A percentile compares a stretch with the other conserved stretches of the same genome.
These are phyloP conservation scores for Eurypyga helias DNA, from an alignment of 2,113 vertebrate genomes.

Conservation along the genomic window DNA sequence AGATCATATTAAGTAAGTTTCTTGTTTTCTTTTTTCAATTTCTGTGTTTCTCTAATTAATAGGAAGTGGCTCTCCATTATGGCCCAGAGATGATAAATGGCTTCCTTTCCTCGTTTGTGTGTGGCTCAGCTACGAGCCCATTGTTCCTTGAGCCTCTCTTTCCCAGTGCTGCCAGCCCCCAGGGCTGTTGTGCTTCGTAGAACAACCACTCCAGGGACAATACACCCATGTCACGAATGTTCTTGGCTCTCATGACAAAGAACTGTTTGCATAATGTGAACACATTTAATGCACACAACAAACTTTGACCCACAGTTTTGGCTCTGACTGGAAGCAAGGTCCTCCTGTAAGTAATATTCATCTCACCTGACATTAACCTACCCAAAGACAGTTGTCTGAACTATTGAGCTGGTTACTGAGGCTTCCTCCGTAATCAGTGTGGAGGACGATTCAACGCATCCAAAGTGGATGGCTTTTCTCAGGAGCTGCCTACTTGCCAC, in stretches of 20 bases:
- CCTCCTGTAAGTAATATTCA: background rate
- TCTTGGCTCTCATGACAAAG: background rate
- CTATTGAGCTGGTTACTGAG: background rate
- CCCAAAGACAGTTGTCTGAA: background rate
- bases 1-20: conserved; percentile 29
- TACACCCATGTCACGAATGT: background rate
- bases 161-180: conserved; percentile 8
- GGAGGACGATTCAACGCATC: background rate
- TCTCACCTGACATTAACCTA: background rate
- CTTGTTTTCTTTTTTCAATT: background rate
- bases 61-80: conserved; percentile 47
- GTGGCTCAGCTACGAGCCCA: background rate
- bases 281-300: accelerated
- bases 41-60: conserved; percentile 61
- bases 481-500: background rate
- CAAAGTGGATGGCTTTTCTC: background rate
- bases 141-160: conserved; percentile 39
- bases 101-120: conserved; percentile 12
- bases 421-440: background rate
- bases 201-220: background rate
- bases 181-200: background rate
- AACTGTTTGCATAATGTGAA: background rate
- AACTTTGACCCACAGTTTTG: background rate
- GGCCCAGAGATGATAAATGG: conserved; percentile 52
- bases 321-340: background rate